Base-by-base conservation (phyloP, 2,113 vertebrate genomes). In the Ceratotherium simum region DNA sequence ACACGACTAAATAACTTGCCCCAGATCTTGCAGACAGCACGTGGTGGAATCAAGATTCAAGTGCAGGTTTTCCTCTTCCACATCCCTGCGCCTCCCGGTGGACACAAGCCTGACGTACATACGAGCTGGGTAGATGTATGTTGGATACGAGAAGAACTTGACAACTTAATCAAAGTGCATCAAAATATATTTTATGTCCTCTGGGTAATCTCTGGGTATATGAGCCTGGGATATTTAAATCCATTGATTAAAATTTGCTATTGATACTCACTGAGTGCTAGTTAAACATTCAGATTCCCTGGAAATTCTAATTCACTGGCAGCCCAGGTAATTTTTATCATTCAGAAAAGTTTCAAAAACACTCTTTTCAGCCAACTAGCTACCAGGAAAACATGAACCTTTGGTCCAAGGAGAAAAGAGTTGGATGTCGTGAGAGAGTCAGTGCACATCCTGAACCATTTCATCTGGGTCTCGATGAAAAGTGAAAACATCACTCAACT, bases 261-360 rank as follows among this genome's bases (percentile, higher is more conserved):
- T 54, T 62, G 54, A 82, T 87, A 88, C 31, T 92, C 79, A 62
- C 8, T 10, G 17, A 85, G 16, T 51, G 51, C 33, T 82, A 70
- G 27, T 75, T 80, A 75, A 92, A 25, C 8, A 67, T 29, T 31
- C 60, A 65, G 33, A 17, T 82, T 97, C 36, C 54, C 51, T 81
- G 33, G 23, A 80, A 92, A 58, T 73, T 96, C 18, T 31, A n/a
- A 42, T 90, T 91, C 13, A 29, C 65, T 96, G 42, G n/a, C 70
- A 96, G n/a, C 33, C 25, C 75, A 39, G 54, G 31, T 39, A 46
- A 82, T 84, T 95, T 95, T 97, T 78, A 76, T 87, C 60, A 36
- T 27, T 18, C 54, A n/a, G 29, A 78, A 27, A 87, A 96, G 51
- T 82, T 91, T 96, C 58, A 96, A 58, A 86, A 86, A 86, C 36